These are phyloP conservation scores for Dendrolimus houi DNA, from an alignment of 2,888 invertebrate species.

Conservation along the genomic window DNA sequence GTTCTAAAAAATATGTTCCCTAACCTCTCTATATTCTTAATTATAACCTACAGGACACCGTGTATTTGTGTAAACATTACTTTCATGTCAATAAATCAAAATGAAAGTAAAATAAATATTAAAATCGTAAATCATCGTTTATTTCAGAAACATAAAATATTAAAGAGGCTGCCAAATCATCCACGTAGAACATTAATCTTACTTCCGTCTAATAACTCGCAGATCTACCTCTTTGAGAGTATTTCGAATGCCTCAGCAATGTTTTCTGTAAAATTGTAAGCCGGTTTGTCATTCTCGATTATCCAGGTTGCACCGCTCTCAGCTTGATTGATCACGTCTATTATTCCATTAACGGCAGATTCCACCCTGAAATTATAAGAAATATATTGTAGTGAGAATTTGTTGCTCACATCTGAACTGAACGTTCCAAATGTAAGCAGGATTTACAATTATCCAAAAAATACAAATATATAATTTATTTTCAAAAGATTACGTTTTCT, in stretches of 20 bases:
- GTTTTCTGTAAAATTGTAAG: constrained; percentile 39
- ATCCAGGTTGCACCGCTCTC: constrained; percentile 55
- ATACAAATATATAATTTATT: background rate
- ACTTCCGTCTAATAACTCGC: constrained; percentile 2
- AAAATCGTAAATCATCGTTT: background rate
- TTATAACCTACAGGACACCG: background rate
- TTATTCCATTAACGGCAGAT: constrained; percentile 55
- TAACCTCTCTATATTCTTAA: too few species aligned
- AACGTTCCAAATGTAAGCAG: too few species aligned
- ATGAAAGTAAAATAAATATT: constrained; percentile 3
- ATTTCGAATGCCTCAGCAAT: constrained; percentile 35
- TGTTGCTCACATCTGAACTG: too few species aligned
- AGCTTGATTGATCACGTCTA: constrained; percentile 48
- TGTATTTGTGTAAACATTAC: background rate
- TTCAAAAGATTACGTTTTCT: too few species aligned
- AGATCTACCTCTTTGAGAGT: constrained; percentile 22
- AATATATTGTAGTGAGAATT: too few species aligned
- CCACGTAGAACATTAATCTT: background rate
- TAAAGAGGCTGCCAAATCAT: constrained; percentile 4
- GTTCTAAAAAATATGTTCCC: too few species aligned
- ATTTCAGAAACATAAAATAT: background rate
- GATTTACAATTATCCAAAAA: constrained; percentile 9
- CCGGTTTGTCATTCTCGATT: constrained; percentile 48
- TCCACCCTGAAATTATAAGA: constrained; percentile 41
- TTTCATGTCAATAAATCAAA: too few species aligned